Base-by-base conservation (phyloP, 2,888 invertebrate genomes). In the Diarsia rubi region DNA sequence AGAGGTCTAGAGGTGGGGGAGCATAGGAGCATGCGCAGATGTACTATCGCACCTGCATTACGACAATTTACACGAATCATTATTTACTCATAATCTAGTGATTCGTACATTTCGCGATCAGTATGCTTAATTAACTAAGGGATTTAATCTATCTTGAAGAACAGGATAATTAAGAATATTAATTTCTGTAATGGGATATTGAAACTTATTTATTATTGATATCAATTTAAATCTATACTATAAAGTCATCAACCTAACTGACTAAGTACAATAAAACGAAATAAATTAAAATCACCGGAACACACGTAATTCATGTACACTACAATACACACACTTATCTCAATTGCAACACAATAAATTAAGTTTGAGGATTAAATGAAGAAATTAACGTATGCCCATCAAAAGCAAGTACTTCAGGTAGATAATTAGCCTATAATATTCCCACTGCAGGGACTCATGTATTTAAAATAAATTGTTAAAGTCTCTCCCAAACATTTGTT, bases 31-130 rank as follows among this genome's bases (percentile, higher is more conserved):
- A 78, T 73, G 91, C 90, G 95, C 95, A 95, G 95, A 94, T 95
- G 95, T 91, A 91, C 87, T 87, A 87, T 90, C 91, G 93, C 95
- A 95, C 95, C 95, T 95, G 95, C 92, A 90, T 90, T 87, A 86
- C 81, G 89, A 91, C 92, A 92, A 90, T 90, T 91, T 91, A 89
- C 88, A 90, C 90, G 88, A 91, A 91, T 90, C 88, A 91, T 91
- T 91, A 82, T 89, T 88, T 82, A 90, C 83, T 86, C 82, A 88
- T 87, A 88, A 87, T 81, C 85, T 72, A 60, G 76, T 84, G 86
- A 82, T 82, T 79, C 76, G 62, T 81, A 69, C 24, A 78, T 76
- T 73, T 85, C 83, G 69, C 83, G 69, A 88, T 90, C 88, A 89
- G 88, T 88, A 86, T 86, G 87, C 62, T 57, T 80, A 77, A 68